These are phyloP conservation scores for Hirtodrosophila alboralis DNA, from an alignment of 2,888 invertebrate genomes.

Conservation along the genomic window DNA sequence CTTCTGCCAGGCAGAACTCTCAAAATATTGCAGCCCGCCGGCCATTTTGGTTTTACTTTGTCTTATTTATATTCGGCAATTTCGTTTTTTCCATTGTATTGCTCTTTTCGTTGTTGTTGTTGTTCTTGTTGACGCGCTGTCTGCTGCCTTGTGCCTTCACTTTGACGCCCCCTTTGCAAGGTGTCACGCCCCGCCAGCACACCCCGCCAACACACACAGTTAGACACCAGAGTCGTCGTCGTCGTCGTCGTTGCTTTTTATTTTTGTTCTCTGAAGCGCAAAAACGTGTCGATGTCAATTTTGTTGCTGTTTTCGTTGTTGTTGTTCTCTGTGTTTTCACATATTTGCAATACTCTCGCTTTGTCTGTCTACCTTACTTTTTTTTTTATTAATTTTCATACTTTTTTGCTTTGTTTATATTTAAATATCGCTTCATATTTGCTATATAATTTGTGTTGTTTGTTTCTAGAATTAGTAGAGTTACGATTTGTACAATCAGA, in stretches of 20 bases:
- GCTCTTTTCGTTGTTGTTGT: conserved; percentile 32
- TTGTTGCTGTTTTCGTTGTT: conserved; percentile 28
- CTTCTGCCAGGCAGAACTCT: conserved; percentile 49
- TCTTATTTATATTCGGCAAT: conserved; percentile 56
- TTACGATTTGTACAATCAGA: no score
- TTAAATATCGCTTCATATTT: conserved; percentile 1
- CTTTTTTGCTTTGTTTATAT: background rate
- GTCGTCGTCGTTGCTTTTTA: conserved; percentile 14
- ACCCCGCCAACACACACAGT: conserved; percentile 1
- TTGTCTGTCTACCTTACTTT: conserved; percentile 11
- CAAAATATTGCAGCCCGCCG: conserved; percentile 63
- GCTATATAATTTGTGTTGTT: background rate
- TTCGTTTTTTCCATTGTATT: conserved; percentile 58
- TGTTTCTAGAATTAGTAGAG: no score
- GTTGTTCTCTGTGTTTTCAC: conserved; percentile 24
- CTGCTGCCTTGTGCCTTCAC: conserved; percentile 61
- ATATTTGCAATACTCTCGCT: conserved; percentile 31
- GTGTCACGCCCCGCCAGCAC: conserved; percentile 18
- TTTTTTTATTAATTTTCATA: conserved; percentile 17
- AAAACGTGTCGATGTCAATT: conserved; percentile 68
- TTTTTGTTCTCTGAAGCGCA: conserved; percentile 55
- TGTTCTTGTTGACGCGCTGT: conserved; percentile 51
- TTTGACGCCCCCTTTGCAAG: conserved; percentile 36
- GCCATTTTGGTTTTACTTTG: conserved; percentile 67
- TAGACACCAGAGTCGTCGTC: conserved; percentile 9